Base-by-base conservation (phyloP, 2,797 vertebrate genomes). In the Micrastur ruficollis region DNA sequence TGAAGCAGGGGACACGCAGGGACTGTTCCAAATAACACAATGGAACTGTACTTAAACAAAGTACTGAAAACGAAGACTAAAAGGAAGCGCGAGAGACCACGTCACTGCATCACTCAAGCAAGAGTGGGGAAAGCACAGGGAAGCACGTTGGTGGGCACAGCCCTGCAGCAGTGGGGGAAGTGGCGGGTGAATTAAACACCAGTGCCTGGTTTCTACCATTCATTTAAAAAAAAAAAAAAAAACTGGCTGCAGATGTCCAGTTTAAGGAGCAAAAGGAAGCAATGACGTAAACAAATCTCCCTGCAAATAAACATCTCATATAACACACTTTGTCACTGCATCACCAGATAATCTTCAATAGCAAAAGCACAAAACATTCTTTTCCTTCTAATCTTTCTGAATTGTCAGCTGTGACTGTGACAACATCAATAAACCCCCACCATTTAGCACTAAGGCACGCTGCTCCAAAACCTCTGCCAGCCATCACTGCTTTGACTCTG, bases 1-100 rank as follows among this genome's bases (percentile, higher is more conserved):
- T 1, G 44, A 4, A 79, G 53, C 27, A 42, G 23, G 5, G 34
- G 50, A 12, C 15, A 46, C 21, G 0, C 0, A 1, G 50, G 46
- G 5, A 68, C 42, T 4, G 21, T 1, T 40, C 42, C 81, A 44
- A 47, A 55, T 2, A 58, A 38, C 55, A 32, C 49, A 21, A 22
- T 0, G 14, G 38, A 44, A 32, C 81, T 38, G 44, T 7, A 27
- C 26, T 26, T 14, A 14, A 44, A 20, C 15, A 9, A 20, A 59
- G 58, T 8, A 27, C 40, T n/a, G 49, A 53, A 72, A 89, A 38
- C 5, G 17, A 59, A 84, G 49, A 40, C 49, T 27, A 21, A 29
- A 44, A 27, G 55, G 55, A 86, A 70, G 74, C 4, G 36, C 5
- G 7, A 58, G 80, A 86, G 59, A 52, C 26, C 36, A 13, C 63